Conservation (phyloP, 1,140 invertebrate species). For the Camponotus pennsylvanicus region DNA sequence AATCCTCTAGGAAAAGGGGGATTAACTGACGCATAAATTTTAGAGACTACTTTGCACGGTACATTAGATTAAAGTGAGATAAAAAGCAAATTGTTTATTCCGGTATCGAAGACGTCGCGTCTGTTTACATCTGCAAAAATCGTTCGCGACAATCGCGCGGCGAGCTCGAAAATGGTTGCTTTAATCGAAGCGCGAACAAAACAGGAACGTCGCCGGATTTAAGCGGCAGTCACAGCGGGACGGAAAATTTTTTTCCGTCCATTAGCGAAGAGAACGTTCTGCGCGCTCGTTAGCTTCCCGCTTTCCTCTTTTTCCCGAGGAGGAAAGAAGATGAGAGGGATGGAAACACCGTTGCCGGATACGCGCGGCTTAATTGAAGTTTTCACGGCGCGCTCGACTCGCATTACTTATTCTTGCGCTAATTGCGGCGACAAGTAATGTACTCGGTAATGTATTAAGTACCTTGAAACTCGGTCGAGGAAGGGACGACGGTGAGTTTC, state of each 20-base stretch:
- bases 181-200: slow-evolving; percentile 64
- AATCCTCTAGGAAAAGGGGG: not conserved
- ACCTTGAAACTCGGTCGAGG: slow-evolving; percentile 46
- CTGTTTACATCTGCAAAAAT: slow-evolving; percentile 44
- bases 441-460: slow-evolving; percentile 74
- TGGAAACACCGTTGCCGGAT: slow-evolving; percentile 15
- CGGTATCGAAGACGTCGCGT: slow-evolving; percentile 1
- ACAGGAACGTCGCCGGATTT: slow-evolving; percentile 57
- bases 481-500: slow-evolving; percentile 17
- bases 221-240: slow-evolving; percentile 39
- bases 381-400: slow-evolving; percentile 40
- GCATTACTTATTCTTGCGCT: slow-evolving; percentile 73
- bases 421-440: slow-evolving; percentile 76
- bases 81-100: not conserved
- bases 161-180: slow-evolving; percentile 58
- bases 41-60: not conserved
- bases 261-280: slow-evolving; percentile 24
- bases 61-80: not conserved
- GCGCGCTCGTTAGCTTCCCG: slow-evolving; percentile 60
- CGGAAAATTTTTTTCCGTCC: slow-evolving; percentile 63
- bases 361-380: slow-evolving; percentile 73
- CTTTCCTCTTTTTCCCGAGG: not conserved
- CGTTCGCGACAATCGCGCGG: not conserved
- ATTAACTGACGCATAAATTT: not conserved
- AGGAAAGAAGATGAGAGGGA: slow-evolving; percentile 26